A percentile compares a stretch with the other conserved stretches of the same genome.
Conservation (phyloP, 2,797 vertebrate species). For the Phoebastria nigripes region DNA sequence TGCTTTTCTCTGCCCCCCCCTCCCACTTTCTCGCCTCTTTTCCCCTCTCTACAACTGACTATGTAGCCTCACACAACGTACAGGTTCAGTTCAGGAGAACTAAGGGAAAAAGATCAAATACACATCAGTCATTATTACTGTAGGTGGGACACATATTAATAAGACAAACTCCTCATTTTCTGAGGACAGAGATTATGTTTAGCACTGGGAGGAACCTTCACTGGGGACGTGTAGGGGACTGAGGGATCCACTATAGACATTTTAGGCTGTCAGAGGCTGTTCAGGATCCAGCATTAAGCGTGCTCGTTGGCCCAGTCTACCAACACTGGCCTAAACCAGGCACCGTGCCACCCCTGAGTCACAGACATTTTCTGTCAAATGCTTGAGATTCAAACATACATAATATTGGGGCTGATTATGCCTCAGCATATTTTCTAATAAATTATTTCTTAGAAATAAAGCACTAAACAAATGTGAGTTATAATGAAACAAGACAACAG, state of each 20-base stretch:
- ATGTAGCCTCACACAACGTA: background rate
- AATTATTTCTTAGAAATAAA: slow-evolving; percentile 17
- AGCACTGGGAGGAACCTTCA: background rate
- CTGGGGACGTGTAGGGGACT: background rate
- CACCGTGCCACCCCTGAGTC: background rate
- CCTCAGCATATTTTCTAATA: slow-evolving; percentile 49
- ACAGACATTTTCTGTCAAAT: background rate
- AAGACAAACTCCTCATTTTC: background rate
- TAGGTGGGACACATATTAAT: background rate
- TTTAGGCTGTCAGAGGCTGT: background rate
- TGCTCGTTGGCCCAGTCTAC: background rate
- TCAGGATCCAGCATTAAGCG: no score
- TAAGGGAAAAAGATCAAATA: background rate
- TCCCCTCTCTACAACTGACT: background rate
- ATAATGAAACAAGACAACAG: slow-evolving; percentile 50
- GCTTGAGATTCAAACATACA: background rate
- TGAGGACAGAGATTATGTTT: background rate
- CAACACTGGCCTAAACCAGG: background rate
- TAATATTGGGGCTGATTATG: background rate
- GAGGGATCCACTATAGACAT: background rate
- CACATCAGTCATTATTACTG: background rate
- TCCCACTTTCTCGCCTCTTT: background rate
- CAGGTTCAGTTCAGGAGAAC: background rate
- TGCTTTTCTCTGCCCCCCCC: background rate
- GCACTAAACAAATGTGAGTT: slow-evolving; percentile 44